Evolutionary conservation across 2,113 vertebrate genomes (phyloP).

Genomic region (Scytalopus superciliaris): DNA sequence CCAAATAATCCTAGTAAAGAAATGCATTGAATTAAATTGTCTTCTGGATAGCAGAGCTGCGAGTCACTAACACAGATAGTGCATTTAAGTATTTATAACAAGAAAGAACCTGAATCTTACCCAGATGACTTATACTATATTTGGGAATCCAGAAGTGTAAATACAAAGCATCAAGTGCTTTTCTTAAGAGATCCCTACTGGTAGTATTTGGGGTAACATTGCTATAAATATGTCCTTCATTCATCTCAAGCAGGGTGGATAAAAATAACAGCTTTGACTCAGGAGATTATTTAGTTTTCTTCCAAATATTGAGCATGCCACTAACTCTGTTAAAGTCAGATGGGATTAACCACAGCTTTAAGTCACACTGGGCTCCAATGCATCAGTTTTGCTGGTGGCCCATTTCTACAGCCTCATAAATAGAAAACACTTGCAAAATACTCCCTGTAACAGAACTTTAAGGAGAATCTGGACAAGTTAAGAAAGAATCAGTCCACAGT

Average conservation of each 20-base stretch:
- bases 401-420: background rate
- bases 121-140: background rate
- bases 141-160: background rate
- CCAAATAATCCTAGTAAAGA: background rate
- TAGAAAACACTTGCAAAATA: background rate
- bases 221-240: background rate
- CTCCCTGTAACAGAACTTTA: background rate
- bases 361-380: background rate
- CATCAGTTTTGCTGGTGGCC: too few species aligned
- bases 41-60: background rate
- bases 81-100: background rate
- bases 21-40: background rate
- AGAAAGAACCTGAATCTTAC: background rate
- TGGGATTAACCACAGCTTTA: background rate
- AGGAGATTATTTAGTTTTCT: background rate
- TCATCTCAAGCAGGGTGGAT: background rate
- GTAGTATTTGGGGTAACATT: background rate
- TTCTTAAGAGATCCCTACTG: background rate
- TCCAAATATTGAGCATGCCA: background rate
- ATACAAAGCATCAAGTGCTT: background rate
- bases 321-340: background rate
- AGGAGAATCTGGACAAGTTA: background rate
- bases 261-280: background rate
- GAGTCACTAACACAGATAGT: background rate
- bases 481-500: background rate